Evolutionary conservation across 2,797 vertebrate species (phyloP).

Genomic region (Chaetophractus vellerosus): DNA sequence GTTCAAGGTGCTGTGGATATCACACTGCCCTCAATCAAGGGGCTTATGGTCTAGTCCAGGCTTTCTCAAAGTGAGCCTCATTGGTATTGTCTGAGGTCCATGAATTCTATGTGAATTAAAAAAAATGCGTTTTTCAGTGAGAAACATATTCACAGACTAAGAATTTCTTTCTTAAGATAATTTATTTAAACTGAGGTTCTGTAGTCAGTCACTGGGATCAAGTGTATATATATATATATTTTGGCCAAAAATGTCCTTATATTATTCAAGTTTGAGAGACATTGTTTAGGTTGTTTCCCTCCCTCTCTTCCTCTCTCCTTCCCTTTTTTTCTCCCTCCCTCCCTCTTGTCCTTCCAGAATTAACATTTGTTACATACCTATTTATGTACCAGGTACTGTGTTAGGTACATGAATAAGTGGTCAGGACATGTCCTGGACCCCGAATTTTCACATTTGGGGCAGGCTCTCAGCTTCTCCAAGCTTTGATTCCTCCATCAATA

Average conservation of each 20-base stretch:
- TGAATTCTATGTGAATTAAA: neutral
- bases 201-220: neutral
- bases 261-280: neutral
- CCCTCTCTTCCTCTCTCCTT: neutral
- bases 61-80: neutral
- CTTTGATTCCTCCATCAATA: conserved; percentile 19
- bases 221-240: neutral
- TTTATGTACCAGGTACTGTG: neutral
- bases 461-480: neutral
- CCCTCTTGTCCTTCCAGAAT: neutral
- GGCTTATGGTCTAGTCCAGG: neutral
- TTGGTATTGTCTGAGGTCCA: neutral
- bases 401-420: neutral
- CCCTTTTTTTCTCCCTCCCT: no score
- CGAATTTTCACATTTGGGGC: neutral
- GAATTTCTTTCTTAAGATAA: neutral
- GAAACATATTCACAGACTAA: conserved; percentile 54
- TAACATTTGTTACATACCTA: neutral
- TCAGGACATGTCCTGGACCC: neutral
- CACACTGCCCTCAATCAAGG: no score
- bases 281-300: neutral
- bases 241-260: neutral
- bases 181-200: conserved; percentile 44
- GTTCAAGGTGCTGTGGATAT: neutral
- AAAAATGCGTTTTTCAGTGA: neutral